A percentile compares a stretch with the other conserved stretches of the same genome.
Evolutionary conservation across 2,113 vertebrate species (phyloP).

Genomic region (Columba janthina): DNA sequence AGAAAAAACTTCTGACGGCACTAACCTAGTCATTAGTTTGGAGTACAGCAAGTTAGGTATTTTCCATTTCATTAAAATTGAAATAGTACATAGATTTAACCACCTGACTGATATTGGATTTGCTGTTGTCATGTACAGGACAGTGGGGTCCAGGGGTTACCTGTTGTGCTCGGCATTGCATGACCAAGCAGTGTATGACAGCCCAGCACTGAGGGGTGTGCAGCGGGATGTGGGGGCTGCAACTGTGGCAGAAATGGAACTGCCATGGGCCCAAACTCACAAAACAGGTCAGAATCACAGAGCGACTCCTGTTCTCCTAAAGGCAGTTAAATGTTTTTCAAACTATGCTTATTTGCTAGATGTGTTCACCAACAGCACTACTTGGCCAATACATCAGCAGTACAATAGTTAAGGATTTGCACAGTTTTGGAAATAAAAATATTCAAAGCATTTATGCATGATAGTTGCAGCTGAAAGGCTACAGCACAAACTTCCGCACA

Average conservation of each 20-base stretch:
- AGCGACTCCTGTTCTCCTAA: not conserved
- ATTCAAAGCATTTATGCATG: not conserved
- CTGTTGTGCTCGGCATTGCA: not conserved
- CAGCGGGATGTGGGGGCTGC: not conserved
- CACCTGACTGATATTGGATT: not conserved
- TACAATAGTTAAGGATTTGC: not conserved
- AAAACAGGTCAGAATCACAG: not conserved
- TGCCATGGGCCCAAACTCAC: not conserved
- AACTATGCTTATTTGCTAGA: fast-evolving
- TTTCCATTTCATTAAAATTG: not conserved
- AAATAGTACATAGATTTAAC: not conserved
- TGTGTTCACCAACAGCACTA: not conserved
- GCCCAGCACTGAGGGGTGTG: too few relatives aligned
- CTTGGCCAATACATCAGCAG: not conserved
- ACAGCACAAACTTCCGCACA: not conserved
- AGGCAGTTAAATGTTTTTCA: not conserved
- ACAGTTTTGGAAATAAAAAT: not conserved
- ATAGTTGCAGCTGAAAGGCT: not conserved
- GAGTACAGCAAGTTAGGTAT: not conserved
- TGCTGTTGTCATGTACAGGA: not conserved
- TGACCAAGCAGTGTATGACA: not conserved
- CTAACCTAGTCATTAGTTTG: not conserved
- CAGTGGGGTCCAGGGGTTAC: not conserved
- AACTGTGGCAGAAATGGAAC: not conserved
- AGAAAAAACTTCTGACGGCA: not conserved